These are phyloP conservation scores for Drosophila arizonae DNA, from an alignment of 1,140 invertebrate genomes.

Conservation along the genomic window DNA sequence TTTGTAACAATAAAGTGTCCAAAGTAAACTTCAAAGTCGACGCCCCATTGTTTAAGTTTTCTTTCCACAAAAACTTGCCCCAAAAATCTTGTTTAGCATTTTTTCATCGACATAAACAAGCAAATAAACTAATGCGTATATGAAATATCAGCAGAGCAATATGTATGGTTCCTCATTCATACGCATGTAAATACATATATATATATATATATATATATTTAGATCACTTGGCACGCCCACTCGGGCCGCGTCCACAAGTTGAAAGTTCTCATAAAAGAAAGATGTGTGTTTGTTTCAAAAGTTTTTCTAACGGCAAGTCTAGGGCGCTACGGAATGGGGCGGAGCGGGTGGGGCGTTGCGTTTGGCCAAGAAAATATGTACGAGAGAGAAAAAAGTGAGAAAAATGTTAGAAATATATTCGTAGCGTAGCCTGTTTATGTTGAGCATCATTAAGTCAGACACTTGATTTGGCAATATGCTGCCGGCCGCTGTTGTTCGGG, in stretches of 20 bases:
- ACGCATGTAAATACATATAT: neutral
- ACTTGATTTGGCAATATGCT: conserved; percentile 76
- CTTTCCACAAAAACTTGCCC: neutral
- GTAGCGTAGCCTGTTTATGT: conserved; percentile 67
- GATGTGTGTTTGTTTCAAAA: conserved; percentile 23
- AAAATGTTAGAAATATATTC: conserved; percentile 40
- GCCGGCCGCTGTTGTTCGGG: conserved; percentile 19
- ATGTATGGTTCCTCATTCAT: conserved; percentile 8
- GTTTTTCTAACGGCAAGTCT: conserved; percentile 16
- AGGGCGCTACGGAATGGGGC: conserved; percentile 5
- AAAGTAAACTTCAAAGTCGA: conserved; percentile 34
- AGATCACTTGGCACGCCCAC: conserved; percentile 26
- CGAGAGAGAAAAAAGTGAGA: conserved; percentile 17
- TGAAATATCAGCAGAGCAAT: conserved; percentile 62
- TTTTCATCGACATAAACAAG: conserved; percentile 57
- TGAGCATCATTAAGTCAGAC: conserved; percentile 78
- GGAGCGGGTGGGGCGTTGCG: neutral
- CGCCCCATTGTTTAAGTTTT: conserved; percentile 24
- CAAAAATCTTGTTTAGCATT: conserved; percentile 41
- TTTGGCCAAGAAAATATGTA: conserved; percentile 16
- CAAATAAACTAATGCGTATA: conserved; percentile 74
- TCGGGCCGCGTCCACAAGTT: conserved; percentile 62
- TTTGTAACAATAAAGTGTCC: conserved; percentile 3
- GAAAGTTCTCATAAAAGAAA: conserved; percentile 76
- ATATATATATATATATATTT: neutral